Evolutionary conservation across 2,113 vertebrate genomes (phyloP).

Genomic region (Solea senegalensis): DNA sequence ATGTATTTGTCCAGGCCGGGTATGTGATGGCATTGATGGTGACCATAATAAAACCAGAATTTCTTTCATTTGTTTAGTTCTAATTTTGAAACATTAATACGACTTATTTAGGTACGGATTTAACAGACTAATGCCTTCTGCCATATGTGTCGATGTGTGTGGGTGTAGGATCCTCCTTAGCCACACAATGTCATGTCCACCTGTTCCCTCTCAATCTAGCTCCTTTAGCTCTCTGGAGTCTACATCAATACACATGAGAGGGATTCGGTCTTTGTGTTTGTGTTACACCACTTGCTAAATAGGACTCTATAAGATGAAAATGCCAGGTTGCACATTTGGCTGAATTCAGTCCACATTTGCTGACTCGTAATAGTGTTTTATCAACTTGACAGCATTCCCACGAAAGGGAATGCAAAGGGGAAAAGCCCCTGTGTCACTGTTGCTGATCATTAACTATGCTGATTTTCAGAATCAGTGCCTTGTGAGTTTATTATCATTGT

Average conservation of each 20-base stretch:
- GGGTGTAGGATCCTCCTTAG: constrained; percentile 24
- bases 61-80: no score
- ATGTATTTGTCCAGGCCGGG: no score
- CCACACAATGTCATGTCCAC: constrained; percentile 35
- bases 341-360: not conserved
- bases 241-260: not conserved
- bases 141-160: not conserved
- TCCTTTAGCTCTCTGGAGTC: constrained; percentile 5
- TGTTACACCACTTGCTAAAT: not conserved
- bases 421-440: constrained; percentile 1
- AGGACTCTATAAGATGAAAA: constrained; percentile 6
- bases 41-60: no score
- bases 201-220: constrained; percentile 46
- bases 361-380: constrained; percentile 10
- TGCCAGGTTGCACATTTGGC: not conserved
- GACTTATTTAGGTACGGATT: not conserved
- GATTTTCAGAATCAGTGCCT: not conserved
- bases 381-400: constrained; percentile 9
- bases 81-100: no score
- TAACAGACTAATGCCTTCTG: not conserved
- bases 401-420: not conserved
- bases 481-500: constrained; percentile 5
- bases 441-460: constrained; percentile 53
- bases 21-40: no score
- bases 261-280: not conserved